These are phyloP conservation scores for Bombus huntii DNA, from an alignment of 1,140 invertebrate species.

Conservation along the genomic window DNA sequence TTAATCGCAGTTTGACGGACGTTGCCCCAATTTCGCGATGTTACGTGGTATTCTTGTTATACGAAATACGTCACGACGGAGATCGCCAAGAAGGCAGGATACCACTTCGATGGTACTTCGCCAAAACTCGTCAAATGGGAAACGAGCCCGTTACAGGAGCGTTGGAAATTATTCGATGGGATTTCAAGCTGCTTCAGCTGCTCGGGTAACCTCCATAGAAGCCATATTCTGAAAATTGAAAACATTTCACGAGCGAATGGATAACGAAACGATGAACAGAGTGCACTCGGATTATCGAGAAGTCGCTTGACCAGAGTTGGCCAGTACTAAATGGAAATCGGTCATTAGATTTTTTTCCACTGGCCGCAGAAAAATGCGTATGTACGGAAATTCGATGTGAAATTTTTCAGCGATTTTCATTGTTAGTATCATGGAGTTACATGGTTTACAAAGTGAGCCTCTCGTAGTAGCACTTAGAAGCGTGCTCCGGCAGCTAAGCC, in stretches of 20 bases:
- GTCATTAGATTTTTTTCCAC: not conserved
- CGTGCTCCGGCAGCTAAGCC: not conserved
- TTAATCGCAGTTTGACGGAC: slow-evolving; percentile 59
- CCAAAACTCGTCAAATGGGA: not conserved
- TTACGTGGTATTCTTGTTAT: slow-evolving; percentile 15
- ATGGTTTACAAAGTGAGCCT: slow-evolving; percentile 41
- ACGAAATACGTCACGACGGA: not conserved
- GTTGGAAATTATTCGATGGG: not conserved
- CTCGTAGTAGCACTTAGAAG: slow-evolving; percentile 39
- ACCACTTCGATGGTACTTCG: slow-evolving; percentile 3
- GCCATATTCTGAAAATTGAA: not conserved
- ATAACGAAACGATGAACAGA: not conserved
- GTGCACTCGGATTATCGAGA: not conserved
- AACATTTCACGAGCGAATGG: not conserved
- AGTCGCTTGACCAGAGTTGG: not conserved
- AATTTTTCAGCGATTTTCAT: not conserved
- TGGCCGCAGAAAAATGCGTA: too few relatives aligned
- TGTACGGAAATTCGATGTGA: not conserved
- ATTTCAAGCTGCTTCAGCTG: not conserved
- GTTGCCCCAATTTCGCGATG: slow-evolving; percentile 48
- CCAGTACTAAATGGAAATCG: too few relatives aligned
- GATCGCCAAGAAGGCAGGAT: not conserved
- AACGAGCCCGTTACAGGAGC: too few relatives aligned
- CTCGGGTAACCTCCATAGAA: not conserved
- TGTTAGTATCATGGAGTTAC: not conserved